These are phyloP conservation scores for Dysidea cf. avara DNA, from an alignment of 37 sponge, comb jelly and placozoan genomes.

Conservation along the genomic window DNA sequence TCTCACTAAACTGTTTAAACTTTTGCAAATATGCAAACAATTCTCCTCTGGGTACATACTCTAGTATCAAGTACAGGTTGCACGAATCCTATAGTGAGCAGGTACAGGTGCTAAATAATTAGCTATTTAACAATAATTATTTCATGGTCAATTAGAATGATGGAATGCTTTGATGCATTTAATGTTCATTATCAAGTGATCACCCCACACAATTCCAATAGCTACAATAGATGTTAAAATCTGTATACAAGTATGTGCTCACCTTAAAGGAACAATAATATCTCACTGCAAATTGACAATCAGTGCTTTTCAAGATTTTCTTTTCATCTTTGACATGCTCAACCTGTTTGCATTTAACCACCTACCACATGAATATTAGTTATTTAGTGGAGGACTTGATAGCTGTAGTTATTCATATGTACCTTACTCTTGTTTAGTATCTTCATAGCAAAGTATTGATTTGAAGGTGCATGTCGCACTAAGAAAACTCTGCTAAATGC, in stretches of 20 bases:
- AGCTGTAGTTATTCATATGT: not conserved
- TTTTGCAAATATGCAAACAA: slow-evolving; percentile 55
- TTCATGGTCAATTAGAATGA: too few relatives aligned
- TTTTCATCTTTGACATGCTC: slow-evolving; percentile 99
- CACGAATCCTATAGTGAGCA: slow-evolving; percentile 14
- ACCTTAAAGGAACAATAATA: too few relatives aligned
- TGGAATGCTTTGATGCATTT: too few relatives aligned
- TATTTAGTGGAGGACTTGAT: slow-evolving; percentile 1
- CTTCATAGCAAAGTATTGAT: slow-evolving; percentile 90
- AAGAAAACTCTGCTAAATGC: slow-evolving; percentile 98
- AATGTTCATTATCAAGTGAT: too few relatives aligned
- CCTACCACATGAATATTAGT: slow-evolving; percentile 25
- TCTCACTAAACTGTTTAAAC: slow-evolving; percentile 40
- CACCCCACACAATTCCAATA: too few relatives aligned
- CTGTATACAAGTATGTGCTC: too few relatives aligned
- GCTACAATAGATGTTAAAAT: too few relatives aligned
- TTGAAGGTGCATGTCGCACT: slow-evolving; percentile 69
- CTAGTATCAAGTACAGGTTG: slow-evolving; percentile 79
- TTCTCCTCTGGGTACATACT: slow-evolving; percentile 64
- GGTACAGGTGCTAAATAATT: too few relatives aligned
- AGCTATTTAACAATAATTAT: too few relatives aligned
- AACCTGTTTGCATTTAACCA: slow-evolving; percentile 97
- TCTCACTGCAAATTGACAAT: too few relatives aligned
- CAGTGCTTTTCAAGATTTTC: slow-evolving; percentile 88
- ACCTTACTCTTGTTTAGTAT: slow-evolving; percentile 98